phyloP scores from a whole-genome alignment of 2,113 vertebrate genomes.

The Zosterops pallidus region DNA sequence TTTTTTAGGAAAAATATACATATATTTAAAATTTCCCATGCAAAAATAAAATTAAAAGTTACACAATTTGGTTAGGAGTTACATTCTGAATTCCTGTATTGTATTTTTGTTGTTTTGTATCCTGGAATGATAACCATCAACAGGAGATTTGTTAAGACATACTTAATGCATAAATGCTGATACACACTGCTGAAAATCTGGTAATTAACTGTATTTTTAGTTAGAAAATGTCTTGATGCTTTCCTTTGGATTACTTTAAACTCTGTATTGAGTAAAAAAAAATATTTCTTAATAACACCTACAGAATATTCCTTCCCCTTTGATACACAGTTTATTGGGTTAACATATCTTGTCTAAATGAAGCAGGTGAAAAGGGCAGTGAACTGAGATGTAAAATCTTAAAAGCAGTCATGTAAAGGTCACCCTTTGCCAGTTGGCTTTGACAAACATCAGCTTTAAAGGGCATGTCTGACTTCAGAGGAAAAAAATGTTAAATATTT shows the following conservation, averaged over 20 bases:
- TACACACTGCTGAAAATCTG: constrained; percentile 7
- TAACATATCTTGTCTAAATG: constrained; percentile 50
- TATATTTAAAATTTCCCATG: constrained; percentile 76
- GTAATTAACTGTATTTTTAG: constrained; percentile 13
- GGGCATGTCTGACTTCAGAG: constrained; percentile 61
- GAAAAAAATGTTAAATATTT: constrained; percentile 30
- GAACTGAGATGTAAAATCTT: constrained; percentile 62
- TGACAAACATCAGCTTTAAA: constrained; percentile 71
- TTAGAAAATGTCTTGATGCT: neutral
- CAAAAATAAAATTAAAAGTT: constrained; percentile 54
- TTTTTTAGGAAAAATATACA: constrained; percentile 73
- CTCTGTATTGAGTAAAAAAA: constrained; percentile 31
- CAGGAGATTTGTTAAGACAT: constrained; percentile 25
- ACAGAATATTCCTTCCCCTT: constrained; percentile 27
- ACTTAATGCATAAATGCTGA: constrained; percentile 29
- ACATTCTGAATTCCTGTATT: constrained; percentile 44
- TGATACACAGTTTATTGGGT: constrained; percentile 30
- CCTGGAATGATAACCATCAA: constrained; percentile 52
- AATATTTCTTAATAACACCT: neutral
- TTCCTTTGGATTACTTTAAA: constrained; percentile 29
- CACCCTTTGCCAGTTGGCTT: constrained; percentile 67
- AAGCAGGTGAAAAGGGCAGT: constrained; percentile 67
- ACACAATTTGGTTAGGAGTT: constrained; percentile 64
- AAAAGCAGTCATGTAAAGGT: constrained; percentile 67
- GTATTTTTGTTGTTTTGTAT: constrained; percentile 46